A percentile compares a stretch with the other conserved stretches of the same genome.
These are phyloP conservation scores for Leptocoma aspasia DNA, from an alignment of 2,113 vertebrate species.

Conservation along the genomic window DNA sequence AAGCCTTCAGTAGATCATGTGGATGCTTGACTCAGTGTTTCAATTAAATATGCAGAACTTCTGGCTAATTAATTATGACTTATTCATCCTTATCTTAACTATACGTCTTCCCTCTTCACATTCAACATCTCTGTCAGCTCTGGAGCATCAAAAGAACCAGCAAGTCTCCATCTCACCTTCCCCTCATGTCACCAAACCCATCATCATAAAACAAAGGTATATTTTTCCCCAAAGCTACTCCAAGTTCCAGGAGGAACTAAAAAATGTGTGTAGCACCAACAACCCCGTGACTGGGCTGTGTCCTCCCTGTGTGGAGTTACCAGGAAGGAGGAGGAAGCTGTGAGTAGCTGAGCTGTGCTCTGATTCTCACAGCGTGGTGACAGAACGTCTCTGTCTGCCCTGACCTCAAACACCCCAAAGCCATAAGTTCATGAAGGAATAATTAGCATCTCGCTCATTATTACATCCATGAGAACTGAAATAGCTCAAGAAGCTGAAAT, in stretches of 20 bases:
- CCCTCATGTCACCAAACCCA: neutral
- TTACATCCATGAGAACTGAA: neutral
- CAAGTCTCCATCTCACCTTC: neutral
- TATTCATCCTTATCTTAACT: neutral
- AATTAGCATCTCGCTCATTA: neutral
- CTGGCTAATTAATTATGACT: neutral
- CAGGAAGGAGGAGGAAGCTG: neutral
- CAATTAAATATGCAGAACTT: neutral
- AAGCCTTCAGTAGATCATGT: neutral
- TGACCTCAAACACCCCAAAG: neutral
- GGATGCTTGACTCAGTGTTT: neutral
- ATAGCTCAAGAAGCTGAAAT: neutral
- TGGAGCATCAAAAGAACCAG: neutral
- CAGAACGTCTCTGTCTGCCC: neutral
- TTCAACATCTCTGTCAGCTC: neutral
- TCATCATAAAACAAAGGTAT: neutral
- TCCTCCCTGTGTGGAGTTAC: neutral
- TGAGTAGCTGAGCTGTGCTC: neutral
- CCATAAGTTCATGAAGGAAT: neutral
- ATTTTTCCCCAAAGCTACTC: neutral
- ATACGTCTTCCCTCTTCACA: neutral
- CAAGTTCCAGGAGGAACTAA: neutral
- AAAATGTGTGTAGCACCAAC: neutral
- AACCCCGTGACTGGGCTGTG: neutral
- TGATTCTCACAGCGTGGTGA: rapidly evolving